Base-by-base conservation (phyloP, 2,888 invertebrate species). In the Noctuana brunneofusca region DNA sequence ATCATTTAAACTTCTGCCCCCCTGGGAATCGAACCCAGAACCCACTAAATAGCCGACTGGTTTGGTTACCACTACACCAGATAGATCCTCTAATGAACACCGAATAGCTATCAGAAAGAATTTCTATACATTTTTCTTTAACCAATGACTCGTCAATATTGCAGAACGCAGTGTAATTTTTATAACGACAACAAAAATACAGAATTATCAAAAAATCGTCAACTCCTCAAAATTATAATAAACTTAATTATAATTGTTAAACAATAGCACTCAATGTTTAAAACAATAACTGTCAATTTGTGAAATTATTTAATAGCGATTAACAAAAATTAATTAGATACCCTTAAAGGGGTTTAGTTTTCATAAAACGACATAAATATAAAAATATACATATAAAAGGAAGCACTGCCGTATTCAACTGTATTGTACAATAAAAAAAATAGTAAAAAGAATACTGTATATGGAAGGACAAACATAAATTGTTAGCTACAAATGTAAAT, bases 381-480 rank as follows among this genome's bases (percentile, higher is more conserved):
- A 43, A 16, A 41, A 41, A 41, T 35, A n/a, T 35, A 35, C n/a
- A 18, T 43, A n/a, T 18, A 43, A 43, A 18, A 43, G 43, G 43
- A 43, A 43, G 43, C 43, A 43, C 43, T 18, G 43, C 9, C 18
- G 12, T 43, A 16, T 43, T 43, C 1, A 11, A 32, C n/a, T 2
- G 12, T n/a, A 6, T 35, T 4, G 6, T 30, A 30, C n/a, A 30
- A 30, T 8, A 30, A 30, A 30, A 32, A 32, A 32, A n/a, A n/a
- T n/a, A 27, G 27, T 27, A 27, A 27, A 27, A 27, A 27, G 4
- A 27, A 27, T 27, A 27, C 27, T 27, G 8, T 27, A 6, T 27
- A 27, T 27, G 3, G 27, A 27, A 27, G 27, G 27, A 27, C 8
- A 27, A 27, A 9, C 8, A 27, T 9, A 27, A 27, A 8, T 2